These are phyloP conservation scores for Pogona vitticeps DNA, from an alignment of 2,113 vertebrate species.

Conservation along the genomic window DNA sequence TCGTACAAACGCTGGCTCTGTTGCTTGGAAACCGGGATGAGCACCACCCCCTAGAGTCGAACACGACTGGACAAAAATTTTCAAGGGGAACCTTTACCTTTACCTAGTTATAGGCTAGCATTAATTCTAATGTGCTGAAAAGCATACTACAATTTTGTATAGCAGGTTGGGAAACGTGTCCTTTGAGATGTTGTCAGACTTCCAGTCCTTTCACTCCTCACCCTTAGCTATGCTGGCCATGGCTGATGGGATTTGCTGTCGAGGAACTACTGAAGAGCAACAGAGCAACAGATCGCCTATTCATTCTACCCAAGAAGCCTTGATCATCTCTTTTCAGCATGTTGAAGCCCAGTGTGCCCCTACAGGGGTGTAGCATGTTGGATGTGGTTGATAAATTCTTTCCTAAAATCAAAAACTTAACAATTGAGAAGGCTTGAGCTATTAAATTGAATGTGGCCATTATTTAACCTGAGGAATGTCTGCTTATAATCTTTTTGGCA, in stretches of 20 bases:
- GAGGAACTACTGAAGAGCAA: no score
- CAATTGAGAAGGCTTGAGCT: not conserved
- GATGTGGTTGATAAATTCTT: accelerated
- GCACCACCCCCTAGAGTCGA: no score
- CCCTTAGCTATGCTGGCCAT: no score
- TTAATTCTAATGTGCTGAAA: not conserved
- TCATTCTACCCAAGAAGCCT: not conserved
- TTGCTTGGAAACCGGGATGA: no score
- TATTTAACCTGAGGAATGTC: conserved; percentile 1
- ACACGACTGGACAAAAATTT: no score
- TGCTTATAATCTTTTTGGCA: not conserved
- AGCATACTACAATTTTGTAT: no score
- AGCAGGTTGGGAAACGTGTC: accelerated
- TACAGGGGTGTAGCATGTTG: not conserved
- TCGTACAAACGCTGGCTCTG: no score
- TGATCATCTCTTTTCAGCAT: not conserved
- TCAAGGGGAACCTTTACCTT: no score
- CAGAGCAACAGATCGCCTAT: no score
- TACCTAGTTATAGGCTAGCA: not conserved
- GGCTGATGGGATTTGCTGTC: no score
- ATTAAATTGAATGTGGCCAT: not conserved
- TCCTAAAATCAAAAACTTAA: not conserved
- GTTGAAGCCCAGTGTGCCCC: not conserved
- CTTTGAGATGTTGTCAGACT: no score
- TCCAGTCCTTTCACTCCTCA: not conserved